Base-by-base conservation (phyloP, 1,140 invertebrate species). In the Pantala flavescens region DNA sequence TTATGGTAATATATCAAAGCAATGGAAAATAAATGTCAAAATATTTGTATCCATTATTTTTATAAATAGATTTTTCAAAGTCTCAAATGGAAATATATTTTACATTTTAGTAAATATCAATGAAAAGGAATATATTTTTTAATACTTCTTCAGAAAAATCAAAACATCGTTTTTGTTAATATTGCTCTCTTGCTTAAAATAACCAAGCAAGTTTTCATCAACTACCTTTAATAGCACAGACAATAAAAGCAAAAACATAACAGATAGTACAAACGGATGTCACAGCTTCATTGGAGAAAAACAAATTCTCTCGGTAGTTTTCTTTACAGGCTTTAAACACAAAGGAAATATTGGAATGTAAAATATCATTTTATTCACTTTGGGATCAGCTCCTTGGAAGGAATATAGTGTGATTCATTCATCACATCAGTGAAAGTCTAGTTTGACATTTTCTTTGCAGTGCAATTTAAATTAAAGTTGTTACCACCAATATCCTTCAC, bases 141-240 rank as follows among this genome's bases (percentile, higher is more conserved):
- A n/a, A n/a, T n/a, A n/a, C n/a, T n/a, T n/a, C n/a, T n/a, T n/a
- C n/a, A n/a, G n/a, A n/a, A n/a, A n/a, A n/a, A n/a, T n/a, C n/a
- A n/a, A n/a, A n/a, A n/a, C n/a, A n/a, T n/a, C n/a, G n/a, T n/a
- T n/a, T n/a, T n/a, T n/a, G n/a, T n/a, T n/a, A n/a, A n/a, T n/a
- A n/a, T n/a, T n/a, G n/a, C n/a, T n/a, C n/a, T 36, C 28, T 36
- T 5, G 28, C 28, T 5, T 9, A 2, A 36, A 36, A 36, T 24
- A 77, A 77, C 78, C 94, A 93, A 76, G 94, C 28, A 36, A 36
- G 9, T 36, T 5, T 36, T 36, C 28, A 5, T 36, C 12, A 63
- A 63, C 49, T 12, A 63, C 12, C 5, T 63, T 63, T 63, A 19
- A 63, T 63, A 63, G 3, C 49, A 63, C 49, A 63, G 12, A 63